Base-by-base conservation (phyloP, 2,113 vertebrate genomes). In the Brienomyrus longianalis region DNA sequence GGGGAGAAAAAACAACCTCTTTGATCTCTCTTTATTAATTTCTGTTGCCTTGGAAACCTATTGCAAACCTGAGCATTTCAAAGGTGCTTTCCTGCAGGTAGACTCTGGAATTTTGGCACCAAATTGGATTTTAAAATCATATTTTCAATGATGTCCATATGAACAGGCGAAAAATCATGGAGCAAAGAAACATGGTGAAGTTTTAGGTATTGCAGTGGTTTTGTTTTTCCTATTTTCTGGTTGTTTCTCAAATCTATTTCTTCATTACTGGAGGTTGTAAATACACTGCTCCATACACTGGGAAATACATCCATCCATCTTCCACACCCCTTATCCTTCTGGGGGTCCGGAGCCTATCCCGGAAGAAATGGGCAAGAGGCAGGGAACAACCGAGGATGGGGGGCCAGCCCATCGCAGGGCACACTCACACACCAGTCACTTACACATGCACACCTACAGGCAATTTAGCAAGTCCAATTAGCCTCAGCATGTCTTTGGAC, bases 11-110 rank as follows among this genome's bases (percentile, higher is more conserved):
- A 94, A 93, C 31, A 74, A 31, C 6, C 66, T 93, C 89, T 17
- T 74, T 90, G 94, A 92, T 93, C 93, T 93, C 93, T 93, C 77
- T 83, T 83, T 45, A 35, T 62, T 94, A 92, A 93, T 94, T 89
- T 93, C 92, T 92, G 95, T 96, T 96, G 93, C 94, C 93, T 90
- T 94, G 95, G 95, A 94, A 96, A 95, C 95, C 86, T 91, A 89
- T 88, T 83, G 90, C 77, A 91, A 92, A 86, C 87, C 88, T 54
- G 66, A 87, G 50, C 88, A 92, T 86, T 90, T 86, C 45, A 9
- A 54, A 86, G 91, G 86, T 86, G 77, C 90, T 88, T 89, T 87
- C 89, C 23, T 39, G 10, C 83, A 21, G 90, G 92, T 91, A 89
- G 90, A 92, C 77, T 87, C 15, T 50, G 51, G 50, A 47, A 54